Base-by-base conservation (phyloP, 2,797 vertebrate species). In the Anolis apletophallus region DNA sequence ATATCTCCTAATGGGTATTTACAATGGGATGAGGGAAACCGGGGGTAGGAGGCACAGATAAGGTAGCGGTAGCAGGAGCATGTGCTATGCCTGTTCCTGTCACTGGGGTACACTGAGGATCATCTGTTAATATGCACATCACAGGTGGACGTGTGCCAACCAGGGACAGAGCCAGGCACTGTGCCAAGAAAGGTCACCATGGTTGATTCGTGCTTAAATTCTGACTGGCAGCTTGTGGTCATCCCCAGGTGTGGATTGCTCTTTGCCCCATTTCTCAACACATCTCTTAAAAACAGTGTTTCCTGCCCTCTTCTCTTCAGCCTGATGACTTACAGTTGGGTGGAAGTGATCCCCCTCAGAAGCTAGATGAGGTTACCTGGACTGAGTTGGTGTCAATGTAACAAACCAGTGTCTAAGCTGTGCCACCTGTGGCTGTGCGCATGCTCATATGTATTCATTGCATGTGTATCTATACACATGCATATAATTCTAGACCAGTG, bases 1-100 rank as follows among this genome's bases (percentile, higher is more conserved):
- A 88, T 88, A 85, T 82, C 87, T 82, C 74, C 84, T 85, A 88
- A 85, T 85, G 80, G 84, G 55, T 85, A 88, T 88, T 88, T 85
- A 83, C 80, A 85, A 88, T 64, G 75, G 73, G 78, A 77, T 72
- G 72, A 54, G 32, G 32, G n/a, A 2, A 36, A 21, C 26, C 26
- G 16, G n/a, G 40, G 75, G 75, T 29, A 79, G 81, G 46, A 64
- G 57, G 40, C 81, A 4, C 55, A 64, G 72, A 54, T 6, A 71
- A 40, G 23, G 3, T 13, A 54, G 81, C 13, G 3, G 73, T 19
- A 61, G 55, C 69, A n/a, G 23, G 16, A 81, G 72, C 34, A 10
- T 69, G 72, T 32, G 75, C 32, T 36, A 2, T n/a, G 68, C 64
- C 74, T 67, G 34, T 55, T 57, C 67, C 17, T 19, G 23, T 34